Evolutionary conservation across 2,113 vertebrate species (phyloP), one percentile per base, ranked within the genome.

Genomic region (Morone chrysops): DNA sequence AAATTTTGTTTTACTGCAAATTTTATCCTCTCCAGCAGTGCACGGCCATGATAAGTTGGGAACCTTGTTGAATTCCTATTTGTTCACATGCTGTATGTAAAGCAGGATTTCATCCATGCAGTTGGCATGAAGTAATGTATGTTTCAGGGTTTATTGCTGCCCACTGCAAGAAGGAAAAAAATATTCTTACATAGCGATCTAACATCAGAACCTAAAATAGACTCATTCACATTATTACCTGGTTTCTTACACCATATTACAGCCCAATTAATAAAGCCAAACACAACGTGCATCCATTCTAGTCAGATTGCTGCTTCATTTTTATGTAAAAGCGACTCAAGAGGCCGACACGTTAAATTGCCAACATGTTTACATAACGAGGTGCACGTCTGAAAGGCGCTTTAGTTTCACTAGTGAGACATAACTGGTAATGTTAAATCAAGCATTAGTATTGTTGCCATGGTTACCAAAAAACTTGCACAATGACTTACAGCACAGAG

Each of bases 371-470:
- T 14, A 67, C 2, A 41, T 67, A 56, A 67, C 8, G 4, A 22
- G 7, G 41, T 59, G 17, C 41, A 38, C 40, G 18, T 50, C 43
- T 40, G 25, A 12, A 11, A 22, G 53, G 18, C 43, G 25, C 43
- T 50, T 69, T 51, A 18, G 43, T 25, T 36, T 70, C 31, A 22
- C 65, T 13, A 1, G 11, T 41, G 65, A 80, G 51, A 38, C 40
- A 22, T 6, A 45, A 71, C 67, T 51, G 45, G 31, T 31, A 31
- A 31, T 31, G 31, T 16, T 59, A 59, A 57, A 73, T 57, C 60
- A 66, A 57, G 41, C 60, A 66, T 22, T 40, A 48, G 11, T 70
- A 12, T 36, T 68, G 65, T 85, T 85, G 73, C 43, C 11, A 80
- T 81, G 80, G 65, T 71, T 36, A 72, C 77, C n/a, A 71, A 62